These are phyloP conservation scores for Dinoponera quadriceps DNA, from an alignment of 1,140 invertebrate genomes.

Conservation along the genomic window DNA sequence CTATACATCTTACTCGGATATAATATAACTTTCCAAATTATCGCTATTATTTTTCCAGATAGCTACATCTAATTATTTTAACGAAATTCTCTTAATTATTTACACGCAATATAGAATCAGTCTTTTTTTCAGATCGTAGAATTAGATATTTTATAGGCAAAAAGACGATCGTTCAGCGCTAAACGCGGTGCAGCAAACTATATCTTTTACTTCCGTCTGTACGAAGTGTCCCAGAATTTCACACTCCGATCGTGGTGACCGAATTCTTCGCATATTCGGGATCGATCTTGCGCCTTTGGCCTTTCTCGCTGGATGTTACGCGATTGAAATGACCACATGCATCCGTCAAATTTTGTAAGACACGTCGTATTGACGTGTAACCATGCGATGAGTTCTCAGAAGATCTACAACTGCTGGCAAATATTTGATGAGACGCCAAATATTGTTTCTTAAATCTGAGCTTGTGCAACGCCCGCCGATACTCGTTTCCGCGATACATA, in stretches of 20 bases:
- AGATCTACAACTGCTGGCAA: conserved; percentile 43
- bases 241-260: neutral
- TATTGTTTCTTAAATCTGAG: conserved; percentile 65
- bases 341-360: conserved; percentile 36
- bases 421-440: conserved; percentile 63
- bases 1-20: no score
- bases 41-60: no score
- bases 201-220: no score
- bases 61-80: no score
- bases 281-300: neutral
- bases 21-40: no score
- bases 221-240: no score
- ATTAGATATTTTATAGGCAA: no score
- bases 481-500: conserved; percentile 54
- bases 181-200: no score
- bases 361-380: conserved; percentile 51
- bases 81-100: no score
- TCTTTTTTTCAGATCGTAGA: no score
- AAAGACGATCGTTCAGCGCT: no score
- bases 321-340: neutral
- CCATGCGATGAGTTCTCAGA: conserved; percentile 43
- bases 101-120: no score
- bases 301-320: conserved; percentile 13
- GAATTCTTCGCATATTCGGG: neutral
- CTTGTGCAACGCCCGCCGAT: conserved; percentile 42